Evolutionary conservation across 2,113 vertebrate genomes (phyloP).

Genomic region (Mobula birostris): DNA sequence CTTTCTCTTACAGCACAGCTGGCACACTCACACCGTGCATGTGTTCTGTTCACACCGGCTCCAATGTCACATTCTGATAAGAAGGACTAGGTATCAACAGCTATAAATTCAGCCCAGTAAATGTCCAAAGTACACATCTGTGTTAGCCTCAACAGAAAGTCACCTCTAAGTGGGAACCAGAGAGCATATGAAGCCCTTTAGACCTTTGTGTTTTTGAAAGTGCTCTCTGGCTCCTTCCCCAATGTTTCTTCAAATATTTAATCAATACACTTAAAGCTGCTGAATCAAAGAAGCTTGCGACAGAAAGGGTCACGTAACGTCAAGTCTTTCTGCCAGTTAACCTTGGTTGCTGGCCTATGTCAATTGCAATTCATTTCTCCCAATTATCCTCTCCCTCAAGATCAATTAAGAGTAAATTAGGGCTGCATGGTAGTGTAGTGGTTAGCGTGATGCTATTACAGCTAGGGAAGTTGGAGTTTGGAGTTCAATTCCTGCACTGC

Average conservation of each 20-base stretch:
- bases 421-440: too few relatives aligned
- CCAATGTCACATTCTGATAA: slow-evolving; percentile 44
- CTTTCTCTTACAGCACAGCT: slow-evolving; percentile 38
- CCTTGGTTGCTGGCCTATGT: not conserved
- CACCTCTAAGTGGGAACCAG: not conserved
- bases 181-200: not conserved
- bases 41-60: slow-evolving; percentile 52
- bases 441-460: too few relatives aligned
- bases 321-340: not conserved
- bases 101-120: not conserved
- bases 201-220: not conserved
- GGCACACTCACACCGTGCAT: slow-evolving; percentile 41
- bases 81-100: not conserved
- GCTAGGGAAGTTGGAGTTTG: too few relatives aligned
- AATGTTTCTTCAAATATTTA: too few relatives aligned
- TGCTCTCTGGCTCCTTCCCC: too few relatives aligned
- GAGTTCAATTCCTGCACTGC: too few relatives aligned
- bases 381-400: not conserved
- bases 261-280: not conserved
- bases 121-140: not conserved
- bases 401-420: not conserved
- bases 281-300: not conserved
- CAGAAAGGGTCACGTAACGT: not conserved
- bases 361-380: not conserved
- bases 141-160: not conserved